phyloP scores from a whole-genome alignment of 2,888 invertebrate species.

The Macrophya alboannulata region DNA sequence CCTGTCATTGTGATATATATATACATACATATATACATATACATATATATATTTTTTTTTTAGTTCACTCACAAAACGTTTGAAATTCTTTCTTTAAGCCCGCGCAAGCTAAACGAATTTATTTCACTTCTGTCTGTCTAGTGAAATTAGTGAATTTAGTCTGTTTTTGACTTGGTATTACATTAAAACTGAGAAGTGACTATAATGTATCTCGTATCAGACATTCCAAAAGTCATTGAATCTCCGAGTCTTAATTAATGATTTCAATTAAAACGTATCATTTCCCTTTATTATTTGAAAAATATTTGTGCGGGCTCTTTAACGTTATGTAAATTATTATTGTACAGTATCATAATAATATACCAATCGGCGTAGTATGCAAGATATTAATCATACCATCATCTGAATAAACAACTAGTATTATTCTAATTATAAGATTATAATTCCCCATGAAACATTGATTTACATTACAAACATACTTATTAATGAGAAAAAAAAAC shows the following conservation, averaged over 20 bases:
- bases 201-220: constrained; percentile 13
- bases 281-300: background rate
- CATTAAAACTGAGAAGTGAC: background rate
- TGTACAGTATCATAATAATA: constrained; percentile 67
- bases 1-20: constrained; percentile 77
- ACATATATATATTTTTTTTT: too few relatives aligned
- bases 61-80: constrained; percentile 62
- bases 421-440: constrained; percentile 70
- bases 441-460: constrained; percentile 70
- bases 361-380: constrained; percentile 60
- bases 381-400: constrained; percentile 60
- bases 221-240: constrained; percentile 62
- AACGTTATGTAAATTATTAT: constrained; percentile 70
- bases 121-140: background rate
- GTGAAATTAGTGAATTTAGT: background rate
- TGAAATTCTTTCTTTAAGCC: constrained; percentile 27
- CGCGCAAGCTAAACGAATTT: background rate
- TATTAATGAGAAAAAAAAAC: constrained; percentile 69
- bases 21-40: too few relatives aligned
- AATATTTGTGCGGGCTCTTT: constrained; percentile 34
- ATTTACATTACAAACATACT: constrained; percentile 72
- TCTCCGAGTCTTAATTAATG: background rate
- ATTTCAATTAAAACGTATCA: background rate
- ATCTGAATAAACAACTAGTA: constrained; percentile 64
- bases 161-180: background rate